These are phyloP conservation scores for Perdix hodgsoniae DNA, from an alignment of 2,797 vertebrate species.

Conservation along the genomic window DNA sequence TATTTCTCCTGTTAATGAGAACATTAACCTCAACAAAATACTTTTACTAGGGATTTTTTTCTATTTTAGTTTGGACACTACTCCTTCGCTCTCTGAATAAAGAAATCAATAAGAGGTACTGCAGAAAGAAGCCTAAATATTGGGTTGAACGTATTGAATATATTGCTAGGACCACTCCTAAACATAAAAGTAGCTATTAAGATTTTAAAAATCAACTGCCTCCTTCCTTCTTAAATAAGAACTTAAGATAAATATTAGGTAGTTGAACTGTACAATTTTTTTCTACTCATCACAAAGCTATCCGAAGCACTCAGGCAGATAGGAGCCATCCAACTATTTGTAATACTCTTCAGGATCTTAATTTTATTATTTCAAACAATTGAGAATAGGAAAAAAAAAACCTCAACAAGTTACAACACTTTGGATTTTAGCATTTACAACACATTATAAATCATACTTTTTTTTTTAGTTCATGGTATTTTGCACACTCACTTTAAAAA, in stretches of 20 bases:
- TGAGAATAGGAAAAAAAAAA: background rate
- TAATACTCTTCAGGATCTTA: background rate
- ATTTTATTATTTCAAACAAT: background rate
- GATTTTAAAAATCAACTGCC: background rate
- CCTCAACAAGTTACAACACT: background rate
- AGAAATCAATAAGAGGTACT: background rate
- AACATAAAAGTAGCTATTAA: background rate
- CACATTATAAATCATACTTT: background rate
- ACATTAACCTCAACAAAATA: background rate
- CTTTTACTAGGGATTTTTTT: background rate
- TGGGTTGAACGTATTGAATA: background rate
- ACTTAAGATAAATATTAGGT: background rate
- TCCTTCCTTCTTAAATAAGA: background rate
- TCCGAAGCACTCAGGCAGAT: background rate
- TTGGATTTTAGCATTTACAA: background rate
- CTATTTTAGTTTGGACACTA: background rate
- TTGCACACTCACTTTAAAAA: no score
- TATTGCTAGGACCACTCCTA: background rate
- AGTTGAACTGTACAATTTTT: background rate
- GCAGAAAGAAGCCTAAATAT: background rate
- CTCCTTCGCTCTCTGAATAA: background rate
- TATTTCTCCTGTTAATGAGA: background rate
- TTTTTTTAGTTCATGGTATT: background rate
- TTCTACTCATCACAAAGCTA: background rate
- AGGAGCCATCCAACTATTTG: background rate